Evolutionary conservation across 2,113 vertebrate species (phyloP).

Genomic region (Turdus rufiventris): DNA sequence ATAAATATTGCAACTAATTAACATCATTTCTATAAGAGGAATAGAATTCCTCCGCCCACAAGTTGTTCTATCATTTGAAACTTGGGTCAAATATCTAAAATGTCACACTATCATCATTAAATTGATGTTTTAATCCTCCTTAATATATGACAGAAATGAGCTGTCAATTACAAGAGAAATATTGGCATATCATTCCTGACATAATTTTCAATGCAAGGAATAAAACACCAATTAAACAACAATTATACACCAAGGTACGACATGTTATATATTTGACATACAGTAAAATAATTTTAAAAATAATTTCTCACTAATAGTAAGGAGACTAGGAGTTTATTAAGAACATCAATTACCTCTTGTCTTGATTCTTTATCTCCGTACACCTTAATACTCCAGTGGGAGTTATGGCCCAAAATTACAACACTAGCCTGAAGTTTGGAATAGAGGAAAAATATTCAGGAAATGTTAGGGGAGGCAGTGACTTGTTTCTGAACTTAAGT

Average conservation of each 20-base stretch:
- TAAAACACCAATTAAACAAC: conserved; percentile 71
- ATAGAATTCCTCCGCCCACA: background rate
- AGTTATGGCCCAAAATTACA: background rate
- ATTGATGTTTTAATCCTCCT: conserved; percentile 66
- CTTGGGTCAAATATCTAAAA: conserved; percentile 57
- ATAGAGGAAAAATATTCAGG: background rate
- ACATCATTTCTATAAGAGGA: conserved; percentile 42
- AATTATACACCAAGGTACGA: conserved; percentile 66
- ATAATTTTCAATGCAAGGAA: conserved; percentile 60
- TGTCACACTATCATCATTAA: conserved; percentile 58
- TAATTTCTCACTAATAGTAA: conserved; percentile 2
- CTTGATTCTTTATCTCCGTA: background rate
- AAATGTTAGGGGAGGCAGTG: background rate
- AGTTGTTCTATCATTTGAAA: conserved; percentile 50
- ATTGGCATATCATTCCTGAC: conserved; percentile 71
- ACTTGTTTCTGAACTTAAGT: background rate
- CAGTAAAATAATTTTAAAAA: conserved; percentile 44
- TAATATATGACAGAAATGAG: conserved; percentile 68
- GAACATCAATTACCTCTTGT: conserved; percentile 9
- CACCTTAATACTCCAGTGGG: background rate
- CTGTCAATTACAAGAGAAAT: conserved; percentile 68
- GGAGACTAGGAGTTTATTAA: conserved; percentile 45
- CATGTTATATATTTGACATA: conserved; percentile 61
- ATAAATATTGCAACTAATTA: conserved; percentile 61
- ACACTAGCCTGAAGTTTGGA: background rate